Conservation (phyloP, 1,140 invertebrate species). For the Philotrypesis tridentata region DNA sequence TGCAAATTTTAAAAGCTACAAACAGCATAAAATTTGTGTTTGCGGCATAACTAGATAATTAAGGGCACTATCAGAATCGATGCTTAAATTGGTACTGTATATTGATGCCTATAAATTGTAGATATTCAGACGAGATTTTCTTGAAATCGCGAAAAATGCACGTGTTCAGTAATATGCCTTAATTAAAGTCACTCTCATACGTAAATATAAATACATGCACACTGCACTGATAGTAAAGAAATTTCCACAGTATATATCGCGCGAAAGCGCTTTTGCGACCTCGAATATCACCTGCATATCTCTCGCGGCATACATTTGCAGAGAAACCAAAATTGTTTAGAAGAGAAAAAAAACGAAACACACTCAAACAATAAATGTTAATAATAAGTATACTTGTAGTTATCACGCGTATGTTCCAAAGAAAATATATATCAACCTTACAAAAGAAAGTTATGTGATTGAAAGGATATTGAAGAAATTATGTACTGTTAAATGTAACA, state of each 20-base stretch:
- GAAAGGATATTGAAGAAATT: neutral
- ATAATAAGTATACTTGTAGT: constrained; percentile 11
- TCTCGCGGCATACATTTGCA: too few species aligned
- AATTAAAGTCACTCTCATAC: too few species aligned
- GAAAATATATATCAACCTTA: neutral
- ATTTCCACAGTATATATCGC: constrained; percentile 66
- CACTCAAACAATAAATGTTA: constrained; percentile 10
- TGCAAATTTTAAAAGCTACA: too few species aligned
- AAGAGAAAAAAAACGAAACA: neutral
- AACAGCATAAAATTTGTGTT: too few species aligned
- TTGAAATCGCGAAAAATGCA: too few species aligned
- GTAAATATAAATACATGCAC: constrained; percentile 47
- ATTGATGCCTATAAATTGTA: too few species aligned
- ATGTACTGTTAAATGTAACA: constrained; percentile 10
- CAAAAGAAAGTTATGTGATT: neutral
- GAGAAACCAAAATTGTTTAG: neutral
- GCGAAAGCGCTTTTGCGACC: constrained; percentile 61
- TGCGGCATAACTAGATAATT: too few species aligned
- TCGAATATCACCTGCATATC: constrained; percentile 70
- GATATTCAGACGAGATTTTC: too few species aligned
- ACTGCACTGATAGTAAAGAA: constrained; percentile 68
- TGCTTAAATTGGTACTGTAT: too few species aligned
- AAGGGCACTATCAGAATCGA: too few species aligned
- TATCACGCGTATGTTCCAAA: neutral
- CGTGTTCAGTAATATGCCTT: too few species aligned